These are phyloP conservation scores for Phasianus colchicus DNA, from an alignment of 2,113 vertebrate species.

Conservation along the genomic window DNA sequence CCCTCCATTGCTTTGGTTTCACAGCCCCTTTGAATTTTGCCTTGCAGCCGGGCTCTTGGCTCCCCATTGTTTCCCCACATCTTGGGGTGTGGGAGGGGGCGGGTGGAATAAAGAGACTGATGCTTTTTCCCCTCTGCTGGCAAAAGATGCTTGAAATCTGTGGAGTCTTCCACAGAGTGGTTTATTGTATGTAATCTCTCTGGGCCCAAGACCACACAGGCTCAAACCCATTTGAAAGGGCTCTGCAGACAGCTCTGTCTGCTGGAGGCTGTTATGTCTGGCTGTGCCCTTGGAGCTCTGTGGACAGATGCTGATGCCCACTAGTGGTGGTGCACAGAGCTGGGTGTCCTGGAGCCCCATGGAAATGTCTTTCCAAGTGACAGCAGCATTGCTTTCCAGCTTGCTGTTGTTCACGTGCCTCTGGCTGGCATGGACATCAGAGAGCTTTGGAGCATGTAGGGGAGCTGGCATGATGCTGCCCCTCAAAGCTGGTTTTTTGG, in stretches of 20 bases:
- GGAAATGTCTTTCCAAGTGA: neutral
- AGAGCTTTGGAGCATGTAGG: accelerated
- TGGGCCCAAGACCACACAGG: slow-evolving; percentile 52
- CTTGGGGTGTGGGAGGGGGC: neutral
- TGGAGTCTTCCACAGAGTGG: slow-evolving; percentile 55
- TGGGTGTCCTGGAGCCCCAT: accelerated
- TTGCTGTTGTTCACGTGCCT: accelerated
- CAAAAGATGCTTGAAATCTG: slow-evolving; percentile 55
- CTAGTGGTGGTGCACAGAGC: neutral
- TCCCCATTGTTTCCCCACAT: neutral
- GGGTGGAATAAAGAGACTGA: neutral
- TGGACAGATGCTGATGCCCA: neutral
- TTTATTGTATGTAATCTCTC: slow-evolving; percentile 49
- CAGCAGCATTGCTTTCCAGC: accelerated
- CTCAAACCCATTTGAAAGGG: slow-evolving; percentile 24
- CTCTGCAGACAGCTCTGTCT: slow-evolving; percentile 44
- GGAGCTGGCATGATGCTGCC: neutral
- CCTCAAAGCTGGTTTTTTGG: neutral
- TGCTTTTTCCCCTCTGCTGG: slow-evolving; percentile 35
- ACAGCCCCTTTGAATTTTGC: neutral
- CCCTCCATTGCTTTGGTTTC: slow-evolving; percentile 1
- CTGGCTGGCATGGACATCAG: accelerated
- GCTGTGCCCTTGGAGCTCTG: neutral
- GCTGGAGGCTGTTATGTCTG: slow-evolving; percentile 48
- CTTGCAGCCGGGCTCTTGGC: accelerated